Evolutionary conservation across 2,113 vertebrate species (phyloP).

Genomic region (Tamias sibiricus): DNA sequence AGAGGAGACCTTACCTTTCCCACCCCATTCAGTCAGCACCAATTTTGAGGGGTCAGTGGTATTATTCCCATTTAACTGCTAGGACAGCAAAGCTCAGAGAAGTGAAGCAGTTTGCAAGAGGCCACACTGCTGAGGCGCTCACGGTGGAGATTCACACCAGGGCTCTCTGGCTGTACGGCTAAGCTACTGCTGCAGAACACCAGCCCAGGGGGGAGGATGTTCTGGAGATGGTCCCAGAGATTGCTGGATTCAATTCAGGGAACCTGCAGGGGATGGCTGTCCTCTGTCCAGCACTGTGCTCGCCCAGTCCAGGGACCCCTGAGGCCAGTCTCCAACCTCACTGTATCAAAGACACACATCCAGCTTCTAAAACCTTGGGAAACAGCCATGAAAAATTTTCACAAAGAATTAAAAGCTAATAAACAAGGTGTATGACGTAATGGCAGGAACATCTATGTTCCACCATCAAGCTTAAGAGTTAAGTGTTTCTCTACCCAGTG

Average conservation of each 20-base stretch:
- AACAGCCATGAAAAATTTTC: neutral
- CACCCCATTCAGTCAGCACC: neutral
- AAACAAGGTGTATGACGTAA: neutral
- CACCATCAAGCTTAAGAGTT: neutral
- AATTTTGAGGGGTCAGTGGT: neutral
- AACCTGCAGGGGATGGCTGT: neutral
- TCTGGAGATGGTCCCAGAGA: neutral
- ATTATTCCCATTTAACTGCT: neutral
- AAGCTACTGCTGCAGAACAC: neutral
- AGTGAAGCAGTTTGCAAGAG: neutral
- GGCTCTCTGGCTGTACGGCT: neutral
- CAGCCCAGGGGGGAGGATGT: neutral
- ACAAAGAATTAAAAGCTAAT: neutral
- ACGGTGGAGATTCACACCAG: neutral
- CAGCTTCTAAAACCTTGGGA: neutral
- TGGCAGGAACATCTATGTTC: neutral
- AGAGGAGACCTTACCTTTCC: neutral
- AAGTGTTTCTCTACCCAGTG: neutral
- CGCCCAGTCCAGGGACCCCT: neutral
- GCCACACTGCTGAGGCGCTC: accelerated
- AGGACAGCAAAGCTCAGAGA: neutral
- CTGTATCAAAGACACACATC: neutral
- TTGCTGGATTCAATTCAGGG: neutral
- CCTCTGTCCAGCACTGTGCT: neutral
- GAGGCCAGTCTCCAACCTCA: neutral